Evolutionary conservation across 2,888 invertebrate species (phyloP).

Genomic region (Cephus runcator): DNA sequence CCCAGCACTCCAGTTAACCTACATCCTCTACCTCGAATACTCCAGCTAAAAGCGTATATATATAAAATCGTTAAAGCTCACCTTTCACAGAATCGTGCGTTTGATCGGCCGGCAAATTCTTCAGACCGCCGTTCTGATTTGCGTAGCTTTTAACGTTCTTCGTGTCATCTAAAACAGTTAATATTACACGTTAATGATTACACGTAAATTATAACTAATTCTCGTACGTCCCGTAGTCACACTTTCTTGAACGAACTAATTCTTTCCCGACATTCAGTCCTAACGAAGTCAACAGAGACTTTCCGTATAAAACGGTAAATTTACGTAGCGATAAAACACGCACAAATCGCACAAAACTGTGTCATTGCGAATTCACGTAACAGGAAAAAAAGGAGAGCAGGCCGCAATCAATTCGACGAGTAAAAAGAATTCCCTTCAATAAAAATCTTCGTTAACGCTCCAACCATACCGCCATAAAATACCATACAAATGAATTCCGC

Average conservation of each 20-base stretch:
- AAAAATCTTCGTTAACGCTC: background rate
- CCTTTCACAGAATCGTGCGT: constrained; percentile 30
- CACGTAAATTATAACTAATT: background rate
- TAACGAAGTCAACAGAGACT: background rate
- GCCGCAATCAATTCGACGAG: background rate
- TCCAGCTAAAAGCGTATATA: background rate
- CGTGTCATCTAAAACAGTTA: constrained; percentile 55
- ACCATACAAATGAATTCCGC: background rate
- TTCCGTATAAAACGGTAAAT: background rate
- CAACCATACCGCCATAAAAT: background rate
- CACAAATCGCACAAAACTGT: background rate
- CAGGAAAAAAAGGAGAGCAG: background rate
- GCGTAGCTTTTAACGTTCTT: constrained; percentile 46
- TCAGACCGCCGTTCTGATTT: constrained; percentile 56
- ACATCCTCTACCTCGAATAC: background rate
- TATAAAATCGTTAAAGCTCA: constrained; percentile 24
- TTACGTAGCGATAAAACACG: background rate
- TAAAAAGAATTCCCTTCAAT: background rate
- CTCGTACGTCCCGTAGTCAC: background rate
- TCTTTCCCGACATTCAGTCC: background rate
- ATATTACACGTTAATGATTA: background rate
- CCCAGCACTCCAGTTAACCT: background rate
- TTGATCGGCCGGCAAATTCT: constrained; percentile 25
- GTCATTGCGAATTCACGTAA: background rate
- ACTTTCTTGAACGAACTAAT: background rate